phyloP scores from a whole-genome alignment of 2,888 invertebrate species.

The Athrips mouffetella region DNA sequence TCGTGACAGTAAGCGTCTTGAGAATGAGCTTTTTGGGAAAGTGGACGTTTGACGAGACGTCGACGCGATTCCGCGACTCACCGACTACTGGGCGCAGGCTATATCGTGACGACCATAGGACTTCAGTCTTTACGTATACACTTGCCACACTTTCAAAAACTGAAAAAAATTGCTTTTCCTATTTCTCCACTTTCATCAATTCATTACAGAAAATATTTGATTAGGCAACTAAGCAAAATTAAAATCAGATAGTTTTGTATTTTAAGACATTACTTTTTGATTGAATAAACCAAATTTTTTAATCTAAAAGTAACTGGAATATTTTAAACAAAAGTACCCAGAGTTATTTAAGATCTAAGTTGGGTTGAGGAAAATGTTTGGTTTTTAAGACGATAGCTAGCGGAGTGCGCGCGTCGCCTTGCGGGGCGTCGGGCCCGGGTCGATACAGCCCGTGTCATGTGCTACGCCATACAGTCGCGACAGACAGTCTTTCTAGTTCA shows the following conservation, averaged over 20 bases:
- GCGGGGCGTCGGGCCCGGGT: slow-evolving; percentile 52
- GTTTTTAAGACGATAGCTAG: slow-evolving; percentile 38
- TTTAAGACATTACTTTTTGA: neutral
- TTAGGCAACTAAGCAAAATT: too few relatives aligned
- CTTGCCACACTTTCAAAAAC: slow-evolving; percentile 13
- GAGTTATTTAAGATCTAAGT: neutral
- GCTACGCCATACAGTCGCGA: slow-evolving; percentile 59
- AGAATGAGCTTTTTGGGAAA: slow-evolving; percentile 37
- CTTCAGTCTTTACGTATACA: slow-evolving; percentile 36
- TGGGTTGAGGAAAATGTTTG: slow-evolving; percentile 28
- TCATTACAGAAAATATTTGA: too few relatives aligned
- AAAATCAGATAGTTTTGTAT: neutral
- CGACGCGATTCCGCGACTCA: slow-evolving; percentile 54
- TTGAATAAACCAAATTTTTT: slow-evolving; percentile 1
- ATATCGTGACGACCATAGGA: slow-evolving; percentile 43
- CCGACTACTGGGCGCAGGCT: slow-evolving; percentile 64
- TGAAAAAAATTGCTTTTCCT: slow-evolving; percentile 4
- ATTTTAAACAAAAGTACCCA: too few relatives aligned
- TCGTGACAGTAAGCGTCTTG: slow-evolving; percentile 45
- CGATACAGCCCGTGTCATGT: slow-evolving; percentile 69
- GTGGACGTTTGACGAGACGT: slow-evolving; percentile 49
- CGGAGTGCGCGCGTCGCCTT: slow-evolving; percentile 61
- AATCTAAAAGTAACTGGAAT: too few relatives aligned
- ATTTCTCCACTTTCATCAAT: slow-evolving; percentile 12
- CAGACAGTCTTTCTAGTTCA: slow-evolving; percentile 70